Conservation (phyloP, 2,888 invertebrate species). For the Dryocosmus kuriphilus region DNA sequence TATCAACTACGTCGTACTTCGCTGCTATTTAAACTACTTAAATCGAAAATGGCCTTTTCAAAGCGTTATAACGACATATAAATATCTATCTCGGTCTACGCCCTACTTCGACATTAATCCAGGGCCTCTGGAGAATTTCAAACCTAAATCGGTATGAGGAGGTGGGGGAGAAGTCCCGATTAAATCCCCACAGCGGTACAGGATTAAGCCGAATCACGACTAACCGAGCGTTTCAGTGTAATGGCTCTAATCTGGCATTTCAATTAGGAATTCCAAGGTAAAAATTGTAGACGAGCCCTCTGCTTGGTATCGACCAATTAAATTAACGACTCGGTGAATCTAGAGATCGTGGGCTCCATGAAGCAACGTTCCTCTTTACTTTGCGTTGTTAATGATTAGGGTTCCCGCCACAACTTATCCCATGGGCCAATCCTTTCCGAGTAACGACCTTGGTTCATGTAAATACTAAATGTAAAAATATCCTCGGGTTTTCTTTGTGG, state of each 20-base stretch:
- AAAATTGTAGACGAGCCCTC: conserved; percentile 16
- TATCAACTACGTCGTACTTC: not conserved
- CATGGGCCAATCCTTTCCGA: conserved; percentile 29
- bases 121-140: not conserved
- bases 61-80: conserved; percentile 31
- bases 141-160: conserved; percentile 19
- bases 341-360: not conserved
- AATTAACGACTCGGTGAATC: conserved; percentile 23
- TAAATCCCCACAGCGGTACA: conserved; percentile 33
- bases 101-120: conserved; percentile 26
- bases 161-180: conserved; percentile 25
- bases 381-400: conserved; percentile 6
- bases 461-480: too few relatives aligned
- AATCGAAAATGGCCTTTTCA: conserved; percentile 18
- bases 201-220: conserved; percentile 32
- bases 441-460: conserved; percentile 11
- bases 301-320: conserved; percentile 2
- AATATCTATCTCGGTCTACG: conserved; percentile 16
- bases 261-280: conserved; percentile 28
- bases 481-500: conserved; percentile 27
- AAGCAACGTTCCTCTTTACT: not conserved
- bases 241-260: conserved; percentile 33
- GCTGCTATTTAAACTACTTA: too few relatives aligned
- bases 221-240: conserved; percentile 26
- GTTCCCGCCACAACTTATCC: conserved; percentile 5